Evolutionary conservation across 1,140 invertebrate genomes (phyloP).

Genomic region (Aphidius ervi): DNA sequence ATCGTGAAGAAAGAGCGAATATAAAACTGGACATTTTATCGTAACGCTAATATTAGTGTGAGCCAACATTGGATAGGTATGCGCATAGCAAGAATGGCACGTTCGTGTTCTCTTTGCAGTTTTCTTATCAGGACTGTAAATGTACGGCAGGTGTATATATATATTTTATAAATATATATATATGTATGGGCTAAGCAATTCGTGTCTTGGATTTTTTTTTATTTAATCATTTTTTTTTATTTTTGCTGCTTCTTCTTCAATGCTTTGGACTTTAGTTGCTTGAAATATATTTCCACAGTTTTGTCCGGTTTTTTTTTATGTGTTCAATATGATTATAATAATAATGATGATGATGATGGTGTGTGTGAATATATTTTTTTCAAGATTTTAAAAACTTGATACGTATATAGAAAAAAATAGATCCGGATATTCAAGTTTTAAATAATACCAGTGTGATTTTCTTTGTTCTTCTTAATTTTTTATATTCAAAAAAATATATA

Average conservation of each 20-base stretch:
- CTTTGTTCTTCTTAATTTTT: conserved; percentile 19
- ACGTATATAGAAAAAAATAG: background rate
- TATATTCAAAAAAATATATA: conserved; percentile 1
- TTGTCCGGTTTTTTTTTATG: no score
- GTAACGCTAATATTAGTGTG: conserved; percentile 21
- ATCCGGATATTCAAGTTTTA: conserved; percentile 14
- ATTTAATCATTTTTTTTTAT: background rate
- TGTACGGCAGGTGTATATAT: background rate
- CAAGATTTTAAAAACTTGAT: conserved; percentile 11
- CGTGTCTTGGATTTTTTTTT: conserved; percentile 16
- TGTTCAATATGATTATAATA: no score
- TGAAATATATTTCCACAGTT: no score
- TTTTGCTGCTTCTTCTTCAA: background rate
- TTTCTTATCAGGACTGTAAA: conserved; percentile 22
- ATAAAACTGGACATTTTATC: conserved; percentile 22
- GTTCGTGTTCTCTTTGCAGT: conserved; percentile 24
- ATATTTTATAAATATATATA: no score
- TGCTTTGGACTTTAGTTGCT: no score
- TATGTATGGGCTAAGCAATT: conserved; percentile 22
- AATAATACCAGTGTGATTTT: conserved; percentile 17
- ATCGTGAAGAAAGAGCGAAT: conserved; percentile 3
- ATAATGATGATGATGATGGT: background rate
- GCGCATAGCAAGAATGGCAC: conserved; percentile 24
- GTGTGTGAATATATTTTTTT: background rate
- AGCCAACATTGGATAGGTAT: conserved; percentile 24